Evolutionary conservation across 2,113 vertebrate species (phyloP).

Genomic region (Symphodus melops): DNA sequence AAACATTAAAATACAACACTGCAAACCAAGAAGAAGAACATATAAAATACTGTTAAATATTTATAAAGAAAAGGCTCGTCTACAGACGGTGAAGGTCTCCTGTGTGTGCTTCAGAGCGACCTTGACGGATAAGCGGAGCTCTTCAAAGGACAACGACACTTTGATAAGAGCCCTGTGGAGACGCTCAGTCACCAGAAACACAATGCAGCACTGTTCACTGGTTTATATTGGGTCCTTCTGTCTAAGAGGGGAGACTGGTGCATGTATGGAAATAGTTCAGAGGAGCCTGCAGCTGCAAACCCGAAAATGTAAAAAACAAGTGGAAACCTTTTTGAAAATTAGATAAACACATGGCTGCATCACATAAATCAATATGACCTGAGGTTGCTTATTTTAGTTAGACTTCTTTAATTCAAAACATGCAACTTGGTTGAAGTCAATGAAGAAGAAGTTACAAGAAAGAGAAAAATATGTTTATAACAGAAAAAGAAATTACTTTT

Average conservation of each 20-base stretch:
- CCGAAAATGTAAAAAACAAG: not conserved
- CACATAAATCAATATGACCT: not conserved
- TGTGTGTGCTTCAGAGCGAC: constrained; percentile 3
- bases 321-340: not conserved
- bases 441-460: too few relatives aligned
- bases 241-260: constrained; percentile 15
- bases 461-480: too few relatives aligned
- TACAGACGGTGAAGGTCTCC: constrained; percentile 20
- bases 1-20: too few relatives aligned
- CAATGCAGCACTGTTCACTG: constrained; percentile 46
- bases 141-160: constrained; percentile 54
- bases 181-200: constrained; percentile 16
- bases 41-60: not conserved
- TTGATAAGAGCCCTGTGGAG: constrained; percentile 44
- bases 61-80: not conserved
- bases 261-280: not conserved
- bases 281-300: not conserved
- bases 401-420: too few relatives aligned
- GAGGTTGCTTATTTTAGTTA: too few relatives aligned
- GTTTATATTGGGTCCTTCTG: constrained; percentile 10
- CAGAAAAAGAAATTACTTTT: too few relatives aligned
- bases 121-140: not conserved
- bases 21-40: too few relatives aligned
- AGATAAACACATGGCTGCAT: too few relatives aligned
- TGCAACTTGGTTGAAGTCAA: too few relatives aligned